Evolutionary conservation across 1,140 invertebrate genomes (phyloP).

Genomic region (Adoxophyes honmai): DNA sequence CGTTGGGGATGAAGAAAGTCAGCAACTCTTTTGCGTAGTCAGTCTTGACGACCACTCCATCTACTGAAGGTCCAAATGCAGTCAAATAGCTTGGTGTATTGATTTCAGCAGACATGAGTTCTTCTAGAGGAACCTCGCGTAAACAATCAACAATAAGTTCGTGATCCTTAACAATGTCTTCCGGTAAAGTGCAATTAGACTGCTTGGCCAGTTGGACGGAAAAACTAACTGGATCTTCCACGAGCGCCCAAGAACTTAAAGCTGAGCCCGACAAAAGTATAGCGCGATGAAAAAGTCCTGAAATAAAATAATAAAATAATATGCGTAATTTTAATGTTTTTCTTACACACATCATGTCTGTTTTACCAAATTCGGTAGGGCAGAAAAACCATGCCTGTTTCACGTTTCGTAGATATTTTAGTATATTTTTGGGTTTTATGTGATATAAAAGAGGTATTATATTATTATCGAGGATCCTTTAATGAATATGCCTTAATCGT

Average conservation of each 20-base stretch:
- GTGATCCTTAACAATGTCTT: slow-evolving; percentile 86
- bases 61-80: slow-evolving; percentile 90
- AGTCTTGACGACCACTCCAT: slow-evolving; percentile 90
- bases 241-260: slow-evolving; percentile 94
- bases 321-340: not conserved
- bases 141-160: slow-evolving; percentile 90
- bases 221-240: slow-evolving; percentile 92
- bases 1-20: slow-evolving; percentile 82
- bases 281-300: slow-evolving; percentile 92
- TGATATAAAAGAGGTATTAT: no score
- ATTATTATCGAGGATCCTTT: no score
- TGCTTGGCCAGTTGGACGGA: slow-evolving; percentile 80
- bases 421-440: no score
- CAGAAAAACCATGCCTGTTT: no score
- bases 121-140: slow-evolving; percentile 85
- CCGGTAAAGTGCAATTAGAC: slow-evolving; percentile 91
- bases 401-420: no score
- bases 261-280: slow-evolving; percentile 96
- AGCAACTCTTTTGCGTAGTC: slow-evolving; percentile 87
- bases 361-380: no score
- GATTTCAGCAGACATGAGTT: slow-evolving; percentile 88
- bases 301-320: slow-evolving; percentile 20
- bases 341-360: no score
- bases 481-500: no score
- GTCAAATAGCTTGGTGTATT: slow-evolving; percentile 89